Evolutionary conservation across 2,113 vertebrate species (phyloP).

Genomic region (Eurypyga helias): DNA sequence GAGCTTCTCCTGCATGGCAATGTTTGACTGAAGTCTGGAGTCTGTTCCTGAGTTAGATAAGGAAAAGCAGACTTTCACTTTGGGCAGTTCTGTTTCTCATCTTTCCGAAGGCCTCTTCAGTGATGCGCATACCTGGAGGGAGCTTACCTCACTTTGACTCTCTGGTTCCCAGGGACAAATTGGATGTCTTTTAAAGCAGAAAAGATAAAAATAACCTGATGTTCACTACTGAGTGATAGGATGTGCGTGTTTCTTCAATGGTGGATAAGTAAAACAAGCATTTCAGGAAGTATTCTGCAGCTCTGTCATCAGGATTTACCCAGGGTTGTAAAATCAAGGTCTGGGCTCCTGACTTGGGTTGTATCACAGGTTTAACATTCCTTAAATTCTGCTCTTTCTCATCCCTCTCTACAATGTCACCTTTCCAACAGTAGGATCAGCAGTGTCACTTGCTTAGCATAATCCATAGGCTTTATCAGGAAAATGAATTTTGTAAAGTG

Average conservation of each 20-base stretch:
- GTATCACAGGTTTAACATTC: neutral
- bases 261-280: neutral
- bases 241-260: neutral
- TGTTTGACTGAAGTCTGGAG: neutral
- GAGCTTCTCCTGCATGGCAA: accelerated
- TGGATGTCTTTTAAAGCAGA: neutral
- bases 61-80: neutral
- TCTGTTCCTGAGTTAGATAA: too few relatives aligned
- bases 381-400: neutral
- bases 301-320: neutral
- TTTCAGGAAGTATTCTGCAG: neutral
- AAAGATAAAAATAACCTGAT: neutral
- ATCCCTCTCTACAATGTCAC: neutral
- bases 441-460: neutral
- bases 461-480: neutral
- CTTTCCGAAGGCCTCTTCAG: neutral
- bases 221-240: neutral
- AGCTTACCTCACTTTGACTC: neutral
- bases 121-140: accelerated
- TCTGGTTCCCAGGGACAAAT: neutral
- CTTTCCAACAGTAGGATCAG: neutral
- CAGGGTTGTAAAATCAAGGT: neutral
- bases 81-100: neutral
- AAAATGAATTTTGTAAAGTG: neutral
- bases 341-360: neutral